A percentile compares a stretch with the other conserved stretches of the same genome.
Conservation (phyloP, 1,140 invertebrate genomes). For the Leptopilina clavipes region DNA sequence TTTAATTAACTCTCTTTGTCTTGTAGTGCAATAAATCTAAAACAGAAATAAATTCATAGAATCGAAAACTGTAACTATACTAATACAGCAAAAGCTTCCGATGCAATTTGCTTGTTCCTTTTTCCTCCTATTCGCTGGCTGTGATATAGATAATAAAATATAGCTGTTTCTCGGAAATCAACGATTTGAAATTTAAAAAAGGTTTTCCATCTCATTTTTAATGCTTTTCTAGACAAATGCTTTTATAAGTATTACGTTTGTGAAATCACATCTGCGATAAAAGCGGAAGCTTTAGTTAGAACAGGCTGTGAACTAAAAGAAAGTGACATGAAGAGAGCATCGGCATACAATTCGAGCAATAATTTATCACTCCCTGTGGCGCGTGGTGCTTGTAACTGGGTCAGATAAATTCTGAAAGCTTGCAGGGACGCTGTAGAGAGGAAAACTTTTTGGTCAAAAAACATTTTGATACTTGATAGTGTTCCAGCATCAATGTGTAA, state of each 20-base stretch:
- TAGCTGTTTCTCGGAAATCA: not conserved
- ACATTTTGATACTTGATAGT: not conserved
- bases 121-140: not conserved
- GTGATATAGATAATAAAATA: not conserved
- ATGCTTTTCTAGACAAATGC: not conserved
- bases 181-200: not conserved
- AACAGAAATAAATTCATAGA: conserved; percentile 2
- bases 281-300: not conserved
- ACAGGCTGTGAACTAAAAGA: not conserved
- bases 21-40: not conserved
- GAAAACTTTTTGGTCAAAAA: not conserved
- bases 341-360: conserved; percentile 7
- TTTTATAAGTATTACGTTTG: not conserved
- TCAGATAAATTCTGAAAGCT: conserved; percentile 17
- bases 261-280: not conserved
- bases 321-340: conserved; percentile 22
- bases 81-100: not conserved
- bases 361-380: conserved; percentile 18
- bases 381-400: conserved; percentile 2
- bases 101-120: not conserved
- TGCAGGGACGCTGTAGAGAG: not conserved
- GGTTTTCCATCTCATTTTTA: not conserved
- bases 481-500: not conserved
- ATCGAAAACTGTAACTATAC: not conserved
- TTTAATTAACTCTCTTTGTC: not conserved